Percentiles rank a stretch among this genome's conserved stretches.
Conservation (phyloP, 2,888 invertebrate species). For the Euclidia mi region DNA sequence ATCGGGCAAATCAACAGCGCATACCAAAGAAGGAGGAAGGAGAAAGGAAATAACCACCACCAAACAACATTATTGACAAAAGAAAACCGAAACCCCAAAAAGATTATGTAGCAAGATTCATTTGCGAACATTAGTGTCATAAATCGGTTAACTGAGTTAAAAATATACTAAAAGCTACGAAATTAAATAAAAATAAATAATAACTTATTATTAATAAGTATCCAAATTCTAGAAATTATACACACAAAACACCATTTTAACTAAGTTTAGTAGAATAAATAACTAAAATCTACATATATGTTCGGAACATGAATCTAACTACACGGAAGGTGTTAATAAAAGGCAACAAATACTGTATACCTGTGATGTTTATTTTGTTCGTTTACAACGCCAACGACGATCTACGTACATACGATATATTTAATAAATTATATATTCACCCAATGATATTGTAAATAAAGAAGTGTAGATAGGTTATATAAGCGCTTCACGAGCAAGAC, state of each 20-base stretch:
- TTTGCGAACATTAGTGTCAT: constrained; percentile 3
- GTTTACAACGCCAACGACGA: constrained; percentile 40
- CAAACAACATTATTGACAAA: constrained; percentile 41
- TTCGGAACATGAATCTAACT: constrained; percentile 45
- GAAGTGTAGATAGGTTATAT: too few species aligned
- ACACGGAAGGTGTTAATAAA: constrained; percentile 57
- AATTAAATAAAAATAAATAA: background rate
- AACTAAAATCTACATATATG: too few species aligned
- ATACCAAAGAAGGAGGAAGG: constrained; percentile 50
- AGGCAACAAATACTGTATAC: constrained; percentile 46
- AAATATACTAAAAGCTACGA: background rate
- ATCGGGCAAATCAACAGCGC: constrained; percentile 79
- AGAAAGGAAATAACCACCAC: constrained; percentile 54
- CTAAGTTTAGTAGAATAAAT: constrained; percentile 3
- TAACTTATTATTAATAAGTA: too few species aligned
- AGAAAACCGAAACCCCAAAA: constrained; percentile 21
- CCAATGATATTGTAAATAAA: too few species aligned
- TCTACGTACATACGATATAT: constrained; percentile 35
- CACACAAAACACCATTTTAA: too few species aligned
- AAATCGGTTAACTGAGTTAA: too few species aligned
- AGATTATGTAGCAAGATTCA: constrained; percentile 8
- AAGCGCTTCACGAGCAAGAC: too few species aligned
- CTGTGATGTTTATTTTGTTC: constrained; percentile 50
- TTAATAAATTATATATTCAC: constrained; percentile 6
- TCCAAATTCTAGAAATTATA: too few species aligned